Percentiles rank a stretch among this genome's conserved stretches.
phyloP scores from a whole-genome alignment of 2,113 vertebrate species.

The Micromys minutus region DNA sequence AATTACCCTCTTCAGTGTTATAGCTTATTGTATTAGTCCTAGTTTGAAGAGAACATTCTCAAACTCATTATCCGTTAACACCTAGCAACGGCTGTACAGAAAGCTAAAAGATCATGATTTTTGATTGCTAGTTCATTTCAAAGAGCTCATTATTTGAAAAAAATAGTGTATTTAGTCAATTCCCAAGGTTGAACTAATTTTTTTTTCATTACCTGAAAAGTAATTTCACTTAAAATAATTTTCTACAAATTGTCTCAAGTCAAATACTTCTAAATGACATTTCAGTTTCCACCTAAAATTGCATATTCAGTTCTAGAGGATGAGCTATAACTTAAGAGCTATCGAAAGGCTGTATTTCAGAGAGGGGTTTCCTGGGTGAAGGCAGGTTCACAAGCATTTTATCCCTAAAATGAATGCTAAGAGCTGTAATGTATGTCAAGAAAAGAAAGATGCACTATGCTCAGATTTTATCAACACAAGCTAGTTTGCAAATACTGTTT shows the following conservation, averaged over 20 bases:
- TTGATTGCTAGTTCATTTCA: conserved; percentile 39
- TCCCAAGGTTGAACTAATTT: not conserved
- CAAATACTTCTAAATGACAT: conserved; percentile 21
- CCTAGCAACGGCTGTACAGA: not conserved
- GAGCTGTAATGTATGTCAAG: not conserved
- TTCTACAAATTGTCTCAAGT: conserved; percentile 27
- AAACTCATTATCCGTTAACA: not conserved
- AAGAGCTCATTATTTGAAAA: conserved; percentile 33
- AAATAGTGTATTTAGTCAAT: conserved; percentile 32
- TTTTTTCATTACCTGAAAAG: conserved; percentile 58
- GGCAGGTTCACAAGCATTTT: not conserved
- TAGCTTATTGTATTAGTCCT: not conserved
- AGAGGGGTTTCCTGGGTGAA: not conserved
- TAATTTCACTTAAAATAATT: conserved; percentile 53
- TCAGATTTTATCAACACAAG: not conserved
- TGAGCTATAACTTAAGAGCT: not conserved
- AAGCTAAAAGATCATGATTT: not conserved
- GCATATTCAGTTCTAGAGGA: not conserved
- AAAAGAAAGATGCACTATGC: not conserved
- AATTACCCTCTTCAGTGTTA: not conserved
- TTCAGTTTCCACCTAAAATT: conserved; percentile 47
- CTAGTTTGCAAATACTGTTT: not conserved
- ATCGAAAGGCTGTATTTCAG: not conserved
- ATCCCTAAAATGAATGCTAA: not conserved
- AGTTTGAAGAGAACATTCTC: not conserved